Evolutionary conservation across 2,797 vertebrate genomes (phyloP).

Genomic region (Chloroceryle amazona): DNA sequence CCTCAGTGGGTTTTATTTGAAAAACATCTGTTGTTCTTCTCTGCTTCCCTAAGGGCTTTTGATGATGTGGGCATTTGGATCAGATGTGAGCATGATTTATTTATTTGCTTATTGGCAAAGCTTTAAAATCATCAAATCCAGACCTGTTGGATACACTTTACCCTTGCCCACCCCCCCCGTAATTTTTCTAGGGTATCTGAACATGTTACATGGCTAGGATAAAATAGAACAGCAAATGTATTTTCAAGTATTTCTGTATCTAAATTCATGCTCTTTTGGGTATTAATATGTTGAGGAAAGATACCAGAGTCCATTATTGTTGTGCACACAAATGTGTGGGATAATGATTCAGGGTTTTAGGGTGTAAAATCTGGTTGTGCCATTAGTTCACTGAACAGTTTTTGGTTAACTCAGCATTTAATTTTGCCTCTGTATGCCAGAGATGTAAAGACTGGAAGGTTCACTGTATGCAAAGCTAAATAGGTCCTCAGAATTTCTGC

Average conservation of each 20-base stretch:
- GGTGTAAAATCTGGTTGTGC: background rate
- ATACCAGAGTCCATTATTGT: background rate
- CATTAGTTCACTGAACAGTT: background rate
- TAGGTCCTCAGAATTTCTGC: background rate
- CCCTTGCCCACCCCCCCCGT: rapidly evolving
- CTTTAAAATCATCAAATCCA: background rate
- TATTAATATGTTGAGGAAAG: background rate
- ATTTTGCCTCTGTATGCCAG: background rate
- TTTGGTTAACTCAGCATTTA: background rate
- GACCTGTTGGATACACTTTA: background rate
- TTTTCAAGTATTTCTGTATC: background rate
- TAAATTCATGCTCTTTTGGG: background rate
- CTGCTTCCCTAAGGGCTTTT: background rate
- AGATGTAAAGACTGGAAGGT: background rate
- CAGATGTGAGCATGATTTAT: background rate
- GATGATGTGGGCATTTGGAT: background rate
- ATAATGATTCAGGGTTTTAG: background rate
- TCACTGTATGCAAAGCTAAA: background rate
- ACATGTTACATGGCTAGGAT: background rate
- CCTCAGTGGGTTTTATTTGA: background rate
- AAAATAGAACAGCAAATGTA: background rate
- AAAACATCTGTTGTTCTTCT: conserved; percentile 4
- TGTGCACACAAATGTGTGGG: background rate
- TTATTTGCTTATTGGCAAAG: background rate
- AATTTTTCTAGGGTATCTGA: background rate